Evolutionary conservation across 2,113 vertebrate species (phyloP).

Genomic region (Buteo buteo): DNA sequence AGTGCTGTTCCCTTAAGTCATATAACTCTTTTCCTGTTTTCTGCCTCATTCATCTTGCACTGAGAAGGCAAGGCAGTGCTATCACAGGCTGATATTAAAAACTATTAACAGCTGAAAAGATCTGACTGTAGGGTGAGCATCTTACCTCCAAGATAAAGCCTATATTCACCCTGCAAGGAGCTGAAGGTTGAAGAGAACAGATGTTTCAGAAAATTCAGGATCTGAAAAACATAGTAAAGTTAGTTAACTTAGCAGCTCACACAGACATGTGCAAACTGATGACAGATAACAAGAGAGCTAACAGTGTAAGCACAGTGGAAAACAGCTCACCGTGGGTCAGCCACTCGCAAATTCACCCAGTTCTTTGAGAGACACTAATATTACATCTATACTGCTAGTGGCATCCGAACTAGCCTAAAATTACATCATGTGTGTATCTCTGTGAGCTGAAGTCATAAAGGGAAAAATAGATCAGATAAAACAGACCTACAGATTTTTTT

Average conservation of each 20-base stretch:
- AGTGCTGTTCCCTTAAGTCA: background rate
- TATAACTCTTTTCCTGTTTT: background rate
- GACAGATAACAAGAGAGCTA: background rate
- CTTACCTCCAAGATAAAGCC: background rate
- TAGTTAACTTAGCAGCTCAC: background rate
- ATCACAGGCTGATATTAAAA: background rate
- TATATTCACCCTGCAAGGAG: background rate
- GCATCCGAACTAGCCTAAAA: background rate
- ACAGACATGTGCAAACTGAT: background rate
- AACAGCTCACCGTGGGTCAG: background rate
- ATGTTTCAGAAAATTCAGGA: background rate
- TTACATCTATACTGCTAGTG: background rate
- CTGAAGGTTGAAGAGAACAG: background rate
- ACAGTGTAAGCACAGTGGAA: background rate
- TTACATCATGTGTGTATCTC: background rate
- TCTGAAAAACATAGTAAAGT: background rate
- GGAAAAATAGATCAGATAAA: background rate
- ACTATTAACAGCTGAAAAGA: background rate
- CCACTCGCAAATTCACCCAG: background rate
- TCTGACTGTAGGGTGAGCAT: background rate
- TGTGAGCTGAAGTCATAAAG: background rate
- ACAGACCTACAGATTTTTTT: background rate
- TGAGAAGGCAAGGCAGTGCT: background rate
- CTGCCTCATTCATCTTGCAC: background rate
- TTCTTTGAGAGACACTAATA: background rate